Conservation (phyloP, 2,888 invertebrate genomes). For the Ryuthela nishihirai region DNA sequence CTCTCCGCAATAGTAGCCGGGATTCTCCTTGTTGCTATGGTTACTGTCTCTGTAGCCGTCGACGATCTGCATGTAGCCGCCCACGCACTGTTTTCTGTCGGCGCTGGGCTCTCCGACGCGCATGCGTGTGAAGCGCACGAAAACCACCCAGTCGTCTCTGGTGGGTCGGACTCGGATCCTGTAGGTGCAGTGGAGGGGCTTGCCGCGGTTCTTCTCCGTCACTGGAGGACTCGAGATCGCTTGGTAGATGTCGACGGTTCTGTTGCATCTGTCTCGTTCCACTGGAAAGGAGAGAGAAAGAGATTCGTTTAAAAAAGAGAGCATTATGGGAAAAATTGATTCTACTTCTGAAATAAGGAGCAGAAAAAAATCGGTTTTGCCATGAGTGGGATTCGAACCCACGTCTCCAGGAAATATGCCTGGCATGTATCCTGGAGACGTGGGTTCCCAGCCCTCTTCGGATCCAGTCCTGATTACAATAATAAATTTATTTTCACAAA, state of each 20-base stretch:
- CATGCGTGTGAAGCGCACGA: conserved; percentile 40
- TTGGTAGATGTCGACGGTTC: conserved; percentile 89
- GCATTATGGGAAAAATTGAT: no score
- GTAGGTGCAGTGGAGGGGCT: conserved; percentile 84
- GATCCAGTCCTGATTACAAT: no score
- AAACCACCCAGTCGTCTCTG: conserved; percentile 81
- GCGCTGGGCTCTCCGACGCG: conserved; percentile 38
- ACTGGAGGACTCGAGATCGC: conserved; percentile 85
- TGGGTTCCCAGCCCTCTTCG: no score
- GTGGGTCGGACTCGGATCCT: conserved; percentile 83
- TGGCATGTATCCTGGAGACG: no score
- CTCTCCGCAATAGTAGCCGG: conserved; percentile 85
- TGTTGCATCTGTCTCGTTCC: conserved; percentile 82
- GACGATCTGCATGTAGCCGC: conserved; percentile 40
- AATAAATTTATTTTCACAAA: no score
- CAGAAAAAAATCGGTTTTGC: no score
- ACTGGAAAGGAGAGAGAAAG: conserved; percentile 9
- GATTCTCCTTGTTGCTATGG: conserved; percentile 26
- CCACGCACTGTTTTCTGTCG: conserved; percentile 31
- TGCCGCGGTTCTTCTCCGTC: conserved; percentile 73
- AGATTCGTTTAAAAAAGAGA: no score
- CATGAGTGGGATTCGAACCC: no score
- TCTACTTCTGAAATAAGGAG: no score
- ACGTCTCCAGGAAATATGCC: no score
- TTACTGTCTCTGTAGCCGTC: conserved; percentile 42